Base-by-base conservation (phyloP, 2,888 invertebrate species). In the Seira musarum region DNA sequence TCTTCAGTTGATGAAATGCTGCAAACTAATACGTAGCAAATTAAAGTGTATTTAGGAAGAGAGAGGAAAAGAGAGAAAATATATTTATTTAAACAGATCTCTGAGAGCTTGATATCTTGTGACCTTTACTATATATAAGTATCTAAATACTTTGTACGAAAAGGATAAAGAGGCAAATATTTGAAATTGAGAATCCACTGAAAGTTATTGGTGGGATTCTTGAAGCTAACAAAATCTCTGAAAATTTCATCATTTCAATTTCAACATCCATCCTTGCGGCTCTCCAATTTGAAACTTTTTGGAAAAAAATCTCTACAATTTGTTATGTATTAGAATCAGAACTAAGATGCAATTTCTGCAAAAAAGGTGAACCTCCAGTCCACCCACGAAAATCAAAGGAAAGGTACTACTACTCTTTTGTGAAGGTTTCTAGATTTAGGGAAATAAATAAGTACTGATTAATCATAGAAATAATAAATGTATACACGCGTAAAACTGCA, bases 101-200 rank as follows among this genome's bases (percentile, higher is more conserved):
- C 78, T 78, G 78, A 78, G 78, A 78, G 78, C 78, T 78, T 78
- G 71, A 78, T 72, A 78, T 78, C 71, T 78, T 78, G 78, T 78
- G 78, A 78, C 78, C 78, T 78, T 78, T 78, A 77, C 65, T 65
- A 40, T 65, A 67, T 25, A 66, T 57, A 66, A 40, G 13, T 77
- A 70, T 65, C 19, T 66, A 24, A 73, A 25, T 64, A 73, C 53
- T 64, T 53, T 57, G 22, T 60, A 65, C 13, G 30, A 21, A 46
- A n/a, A 21, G 63, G 61, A 21, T 60, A 8, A 10, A 21, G 63
- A 63, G 19, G 3, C n/a, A 60, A 60, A 60, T n/a, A 60, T 10
- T 6, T 21, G 60, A 70, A 35, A 61, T 60, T 30, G 61, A 57
- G 19, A 40, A 61, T 60, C 46, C 61, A 30, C 30, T 30, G 30